These are phyloP conservation scores for Epizoanthus rinbou DNA, from an alignment of 92 coral and sea anemone genomes.

Conservation along the genomic window DNA sequence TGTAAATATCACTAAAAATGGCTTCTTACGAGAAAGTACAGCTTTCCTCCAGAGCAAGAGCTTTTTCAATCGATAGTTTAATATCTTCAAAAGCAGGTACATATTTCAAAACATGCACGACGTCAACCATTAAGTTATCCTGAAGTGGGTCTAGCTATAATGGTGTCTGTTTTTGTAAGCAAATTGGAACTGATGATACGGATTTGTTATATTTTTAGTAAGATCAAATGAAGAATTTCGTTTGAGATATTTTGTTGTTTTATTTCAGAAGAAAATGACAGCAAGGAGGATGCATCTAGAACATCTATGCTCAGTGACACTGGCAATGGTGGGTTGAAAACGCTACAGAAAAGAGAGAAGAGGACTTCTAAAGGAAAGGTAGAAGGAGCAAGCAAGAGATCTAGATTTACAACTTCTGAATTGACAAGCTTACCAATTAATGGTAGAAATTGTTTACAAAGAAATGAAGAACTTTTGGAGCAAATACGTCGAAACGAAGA, in stretches of 20 bases:
- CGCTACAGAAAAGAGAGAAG: neutral
- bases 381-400: too few species aligned
- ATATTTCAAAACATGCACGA: conserved; percentile 31
- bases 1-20: conserved; percentile 34
- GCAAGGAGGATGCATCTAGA: too few species aligned
- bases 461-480: neutral
- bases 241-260: neutral
- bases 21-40: conserved; percentile 52
- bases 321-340: neutral
- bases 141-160: neutral
- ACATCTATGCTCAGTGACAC: too few species aligned
- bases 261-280: conserved; percentile 3
- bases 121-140: neutral
- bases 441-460: neutral
- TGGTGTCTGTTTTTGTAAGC: too few species aligned
- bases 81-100: conserved; percentile 62
- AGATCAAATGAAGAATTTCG: too few species aligned
- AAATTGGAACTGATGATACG: too few species aligned
- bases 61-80: conserved; percentile 90
- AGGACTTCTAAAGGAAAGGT: too few species aligned
- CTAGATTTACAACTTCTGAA: too few species aligned
- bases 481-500: neutral
- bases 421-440: too few species aligned
- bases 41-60: conserved; percentile 84
- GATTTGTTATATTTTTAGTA: too few species aligned